Percentiles rank a stretch among this genome's conserved stretches.
These are phyloP conservation scores for Troglohyphantes excavatus DNA, from an alignment of 2,888 invertebrate species.

Conservation along the genomic window DNA sequence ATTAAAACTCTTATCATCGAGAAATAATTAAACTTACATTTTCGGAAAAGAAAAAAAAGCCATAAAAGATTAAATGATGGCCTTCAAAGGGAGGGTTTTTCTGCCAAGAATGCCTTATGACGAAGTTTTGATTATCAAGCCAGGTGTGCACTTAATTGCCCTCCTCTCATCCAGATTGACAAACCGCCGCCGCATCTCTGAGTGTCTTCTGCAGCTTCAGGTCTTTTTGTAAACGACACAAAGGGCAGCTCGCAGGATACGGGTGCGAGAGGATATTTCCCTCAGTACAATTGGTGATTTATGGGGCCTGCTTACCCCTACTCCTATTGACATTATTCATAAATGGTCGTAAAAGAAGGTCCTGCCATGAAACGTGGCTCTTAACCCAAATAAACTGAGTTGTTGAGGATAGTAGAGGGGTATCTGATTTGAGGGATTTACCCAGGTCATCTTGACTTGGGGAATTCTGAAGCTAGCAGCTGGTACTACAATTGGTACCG, in stretches of 20 bases:
- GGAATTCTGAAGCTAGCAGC: too few relatives aligned
- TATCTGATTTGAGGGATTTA: neutral
- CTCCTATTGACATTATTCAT: constrained; percentile 57
- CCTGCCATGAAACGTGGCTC: constrained; percentile 2
- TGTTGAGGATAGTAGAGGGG: constrained; percentile 7
- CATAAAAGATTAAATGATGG: too few relatives aligned
- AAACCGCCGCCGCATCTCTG: neutral
- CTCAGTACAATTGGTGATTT: constrained; percentile 63
- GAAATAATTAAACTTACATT: constrained; percentile 37
- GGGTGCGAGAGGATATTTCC: constrained; percentile 10
- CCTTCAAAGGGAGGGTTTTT: neutral
- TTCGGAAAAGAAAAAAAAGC: constrained; percentile 10
- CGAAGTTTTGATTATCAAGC: constrained; percentile 16
- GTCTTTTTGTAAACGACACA: neutral
- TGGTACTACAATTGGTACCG: neutral
- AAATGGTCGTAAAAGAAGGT: constrained; percentile 20
- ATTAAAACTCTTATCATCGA: constrained; percentile 26
- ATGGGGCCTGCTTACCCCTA: constrained; percentile 44
- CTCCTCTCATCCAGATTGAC: neutral
- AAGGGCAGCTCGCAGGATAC: constrained; percentile 23
- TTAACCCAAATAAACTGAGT: constrained; percentile 47
- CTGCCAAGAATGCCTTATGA: neutral
- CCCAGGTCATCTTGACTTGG: too few relatives aligned
- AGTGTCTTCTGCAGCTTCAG: constrained; percentile 6
- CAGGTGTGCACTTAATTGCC: constrained; percentile 38